Evolutionary conservation across 2,888 invertebrate species (phyloP).

Genomic region (Ischnus inquisitorius): DNA sequence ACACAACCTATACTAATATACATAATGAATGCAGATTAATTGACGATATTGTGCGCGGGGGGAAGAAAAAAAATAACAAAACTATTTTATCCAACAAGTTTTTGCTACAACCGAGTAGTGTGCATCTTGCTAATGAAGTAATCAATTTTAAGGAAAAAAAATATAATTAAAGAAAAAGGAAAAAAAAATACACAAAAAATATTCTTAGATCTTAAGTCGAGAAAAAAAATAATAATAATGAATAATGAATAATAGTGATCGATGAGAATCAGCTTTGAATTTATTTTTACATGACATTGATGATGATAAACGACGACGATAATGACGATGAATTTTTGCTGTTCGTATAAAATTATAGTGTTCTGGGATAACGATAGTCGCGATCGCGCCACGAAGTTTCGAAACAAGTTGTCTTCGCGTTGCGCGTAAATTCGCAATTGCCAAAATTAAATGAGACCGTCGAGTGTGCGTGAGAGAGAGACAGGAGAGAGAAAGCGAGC

Average conservation of each 20-base stretch:
- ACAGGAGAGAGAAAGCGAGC: slow-evolving; percentile 16
- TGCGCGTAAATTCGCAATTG: slow-evolving; percentile 26
- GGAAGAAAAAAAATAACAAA: slow-evolving; percentile 76
- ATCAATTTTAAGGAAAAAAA: slow-evolving; percentile 76
- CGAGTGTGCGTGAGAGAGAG: slow-evolving; percentile 2
- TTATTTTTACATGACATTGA: slow-evolving; percentile 84
- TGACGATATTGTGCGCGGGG: slow-evolving; percentile 60
- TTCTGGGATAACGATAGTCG: slow-evolving; percentile 72
- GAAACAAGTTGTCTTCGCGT: slow-evolving; percentile 63
- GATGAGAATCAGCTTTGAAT: slow-evolving; percentile 83
- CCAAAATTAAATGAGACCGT: slow-evolving; percentile 63
- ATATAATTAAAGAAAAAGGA: slow-evolving; percentile 59
- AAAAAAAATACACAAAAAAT: slow-evolving; percentile 69
- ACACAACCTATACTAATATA: slow-evolving; percentile 70
- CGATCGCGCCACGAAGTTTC: slow-evolving; percentile 70
- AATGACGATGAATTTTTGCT: slow-evolving; percentile 76
- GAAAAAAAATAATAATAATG: slow-evolving; percentile 75
- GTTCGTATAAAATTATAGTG: slow-evolving; percentile 73
- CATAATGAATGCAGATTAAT: slow-evolving; percentile 68
- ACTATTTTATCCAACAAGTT: slow-evolving; percentile 85
- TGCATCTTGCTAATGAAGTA: slow-evolving; percentile 80
- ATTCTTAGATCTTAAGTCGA: slow-evolving; percentile 80
- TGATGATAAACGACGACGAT: slow-evolving; percentile 64
- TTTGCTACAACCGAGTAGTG: slow-evolving; percentile 84
- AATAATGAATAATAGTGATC: slow-evolving; percentile 74